Percentiles rank a stretch among this genome's conserved stretches.
Conservation (phyloP, 2,888 invertebrate genomes). For the Epinotia ramella region DNA sequence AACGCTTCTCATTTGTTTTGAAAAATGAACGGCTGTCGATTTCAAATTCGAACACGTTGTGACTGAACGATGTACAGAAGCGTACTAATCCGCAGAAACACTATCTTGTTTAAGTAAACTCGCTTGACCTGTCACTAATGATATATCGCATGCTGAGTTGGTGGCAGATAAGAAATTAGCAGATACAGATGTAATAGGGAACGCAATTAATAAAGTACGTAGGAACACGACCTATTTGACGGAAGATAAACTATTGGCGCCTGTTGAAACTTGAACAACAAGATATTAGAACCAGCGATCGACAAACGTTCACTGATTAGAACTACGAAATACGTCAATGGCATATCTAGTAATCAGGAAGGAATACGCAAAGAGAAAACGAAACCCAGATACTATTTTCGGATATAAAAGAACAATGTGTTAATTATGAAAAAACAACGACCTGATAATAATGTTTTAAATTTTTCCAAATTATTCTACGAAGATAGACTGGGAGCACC, state of each 20-base stretch:
- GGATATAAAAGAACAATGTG: constrained; percentile 3
- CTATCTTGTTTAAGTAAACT: constrained; percentile 41
- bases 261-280: constrained; percentile 27
- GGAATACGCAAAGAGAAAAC: background rate
- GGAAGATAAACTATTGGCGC: constrained; percentile 62
- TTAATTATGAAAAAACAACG: constrained; percentile 7
- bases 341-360: background rate
- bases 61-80: constrained; percentile 10
- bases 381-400: background rate
- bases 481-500: constrained; percentile 15
- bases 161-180: constrained; percentile 66
- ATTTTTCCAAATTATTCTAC: constrained; percentile 10
- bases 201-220: constrained; percentile 63
- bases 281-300: background rate
- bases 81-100: constrained; percentile 32
- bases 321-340: constrained; percentile 11
- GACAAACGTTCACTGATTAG: background rate
- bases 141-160: constrained; percentile 40
- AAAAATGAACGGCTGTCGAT: constrained; percentile 21
- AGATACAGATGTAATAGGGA: constrained; percentile 57
- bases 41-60: constrained; percentile 43
- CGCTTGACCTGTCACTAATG: constrained; percentile 43
- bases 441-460: constrained; percentile 13
- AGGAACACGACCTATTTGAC: constrained; percentile 70
- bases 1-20: background rate